A percentile compares a stretch with the other conserved stretches of the same genome.
Evolutionary conservation across 2,797 vertebrate species (phyloP).

Genomic region (Xiphorhynchus erythropygius): DNA sequence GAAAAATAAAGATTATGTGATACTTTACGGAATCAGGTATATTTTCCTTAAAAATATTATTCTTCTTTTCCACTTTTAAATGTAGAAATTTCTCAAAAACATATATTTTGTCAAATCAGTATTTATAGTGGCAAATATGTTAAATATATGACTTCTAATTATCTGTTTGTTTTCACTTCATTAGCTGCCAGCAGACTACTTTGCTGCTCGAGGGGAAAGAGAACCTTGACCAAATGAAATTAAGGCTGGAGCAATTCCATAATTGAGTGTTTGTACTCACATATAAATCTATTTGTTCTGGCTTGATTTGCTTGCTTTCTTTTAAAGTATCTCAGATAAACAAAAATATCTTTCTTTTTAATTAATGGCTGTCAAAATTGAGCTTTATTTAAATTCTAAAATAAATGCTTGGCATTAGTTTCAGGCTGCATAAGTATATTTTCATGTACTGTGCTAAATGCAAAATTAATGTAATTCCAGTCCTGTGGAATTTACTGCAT

Average conservation of each 20-base stretch:
- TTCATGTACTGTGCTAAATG: background rate
- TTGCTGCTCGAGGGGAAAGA: background rate
- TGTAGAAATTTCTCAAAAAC: background rate
- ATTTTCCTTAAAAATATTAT: background rate
- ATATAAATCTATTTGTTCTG: slow-evolving; percentile 23
- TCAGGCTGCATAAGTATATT: background rate
- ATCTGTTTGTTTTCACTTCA: slow-evolving; percentile 37
- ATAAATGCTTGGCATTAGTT: background rate
- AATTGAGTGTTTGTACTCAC: background rate
- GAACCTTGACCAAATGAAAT: slow-evolving; percentile 38
- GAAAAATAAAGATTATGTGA: background rate
- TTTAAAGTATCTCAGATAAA: background rate
- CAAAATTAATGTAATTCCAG: background rate
- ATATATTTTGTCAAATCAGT: background rate
- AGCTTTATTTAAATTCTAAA: background rate
- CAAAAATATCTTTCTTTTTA: slow-evolving; percentile 20
- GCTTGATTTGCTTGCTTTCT: background rate
- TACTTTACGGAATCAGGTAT: background rate
- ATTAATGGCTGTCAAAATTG: background rate
- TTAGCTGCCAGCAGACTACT: slow-evolving; percentile 22
- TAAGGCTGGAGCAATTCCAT: slow-evolving; percentile 9
- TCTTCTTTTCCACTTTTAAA: background rate
- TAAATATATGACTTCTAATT: slow-evolving; percentile 15
- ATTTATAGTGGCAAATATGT: slow-evolving; percentile 22
- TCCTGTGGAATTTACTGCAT: background rate